These are phyloP conservation scores for Pantelozetes paolii DNA, from an alignment of 2,888 invertebrate species.

Conservation along the genomic window DNA sequence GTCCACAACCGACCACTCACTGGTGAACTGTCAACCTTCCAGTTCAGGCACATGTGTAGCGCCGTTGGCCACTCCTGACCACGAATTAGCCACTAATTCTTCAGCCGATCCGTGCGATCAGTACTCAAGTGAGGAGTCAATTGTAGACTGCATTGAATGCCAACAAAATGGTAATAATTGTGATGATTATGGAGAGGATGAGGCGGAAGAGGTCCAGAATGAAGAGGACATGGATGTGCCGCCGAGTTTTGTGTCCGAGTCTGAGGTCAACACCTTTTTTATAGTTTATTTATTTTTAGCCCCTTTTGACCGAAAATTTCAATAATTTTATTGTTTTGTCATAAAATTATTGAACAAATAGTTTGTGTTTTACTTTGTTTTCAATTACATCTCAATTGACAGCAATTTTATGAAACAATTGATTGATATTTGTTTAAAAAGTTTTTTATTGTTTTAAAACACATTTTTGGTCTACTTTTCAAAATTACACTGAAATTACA, in stretches of 20 bases:
- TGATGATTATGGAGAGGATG: slow-evolving; percentile 3
- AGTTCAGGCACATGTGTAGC: background rate
- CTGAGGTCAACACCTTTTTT: slow-evolving; percentile 10
- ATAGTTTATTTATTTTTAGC: no score
- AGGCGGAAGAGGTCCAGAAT: background rate
- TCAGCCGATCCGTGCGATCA: slow-evolving; percentile 6
- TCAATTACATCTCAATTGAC: no score
- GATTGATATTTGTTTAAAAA: no score
- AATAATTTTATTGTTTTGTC: no score
- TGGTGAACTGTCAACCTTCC: background rate
- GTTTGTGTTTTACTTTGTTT: no score
- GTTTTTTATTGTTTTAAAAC: no score
- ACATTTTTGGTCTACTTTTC: no score
- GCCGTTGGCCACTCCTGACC: slow-evolving; percentile 32
- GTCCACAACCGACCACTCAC: background rate
- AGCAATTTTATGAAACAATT: no score
- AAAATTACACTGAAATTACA: no score
- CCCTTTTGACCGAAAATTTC: no score
- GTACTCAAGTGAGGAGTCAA: background rate
- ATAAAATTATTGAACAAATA: no score
- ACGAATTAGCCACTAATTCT: background rate
- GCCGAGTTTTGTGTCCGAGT: slow-evolving; percentile 27
- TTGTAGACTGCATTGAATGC: background rate
- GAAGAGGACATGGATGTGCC: slow-evolving; percentile 7
- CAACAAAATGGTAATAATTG: background rate